These are phyloP conservation scores for Brachynemurus nebulosus DNA, from an alignment of 2,888 invertebrate species.

Conservation along the genomic window DNA sequence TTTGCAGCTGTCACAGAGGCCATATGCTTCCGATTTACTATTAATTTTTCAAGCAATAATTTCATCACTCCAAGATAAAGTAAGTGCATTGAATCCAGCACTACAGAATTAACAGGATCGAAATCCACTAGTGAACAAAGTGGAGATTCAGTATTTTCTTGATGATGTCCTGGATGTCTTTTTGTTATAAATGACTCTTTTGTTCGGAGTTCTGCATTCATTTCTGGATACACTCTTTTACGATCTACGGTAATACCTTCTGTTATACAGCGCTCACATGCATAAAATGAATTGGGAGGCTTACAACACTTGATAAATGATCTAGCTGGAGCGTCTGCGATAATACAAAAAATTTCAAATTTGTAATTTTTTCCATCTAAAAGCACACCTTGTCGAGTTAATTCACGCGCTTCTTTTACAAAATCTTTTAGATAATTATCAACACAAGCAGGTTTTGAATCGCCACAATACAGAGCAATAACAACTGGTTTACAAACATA, in stretches of 20 bases:
- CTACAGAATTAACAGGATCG: constrained; percentile 9
- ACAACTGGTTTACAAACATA: constrained; percentile 12
- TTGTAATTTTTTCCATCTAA: constrained; percentile 9
- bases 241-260: constrained; percentile 11
- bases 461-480: constrained; percentile 13
- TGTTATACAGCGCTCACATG: constrained; percentile 14
- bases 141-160: constrained; percentile 8
- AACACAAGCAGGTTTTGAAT: constrained; percentile 13
- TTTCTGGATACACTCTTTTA: constrained; percentile 13
- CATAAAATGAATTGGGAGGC: constrained; percentile 13
- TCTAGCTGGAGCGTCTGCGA: constrained; percentile 14
- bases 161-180: constrained; percentile 13
- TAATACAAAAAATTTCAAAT: constrained; percentile 12
- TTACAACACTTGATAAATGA: constrained; percentile 14
- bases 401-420: constrained; percentile 11
- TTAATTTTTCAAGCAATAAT: constrained; percentile 11
- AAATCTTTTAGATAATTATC: constrained; percentile 13
- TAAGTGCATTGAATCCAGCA: constrained; percentile 14
- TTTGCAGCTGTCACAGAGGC: neutral
- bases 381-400: constrained; percentile 9
- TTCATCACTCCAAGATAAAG: constrained; percentile 13
- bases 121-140: neutral
- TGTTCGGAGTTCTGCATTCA: constrained; percentile 12
- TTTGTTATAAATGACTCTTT: constrained; percentile 13
- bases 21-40: neutral